phyloP scores from a whole-genome alignment of 2,113 vertebrate species.

The Calypte anna region DNA sequence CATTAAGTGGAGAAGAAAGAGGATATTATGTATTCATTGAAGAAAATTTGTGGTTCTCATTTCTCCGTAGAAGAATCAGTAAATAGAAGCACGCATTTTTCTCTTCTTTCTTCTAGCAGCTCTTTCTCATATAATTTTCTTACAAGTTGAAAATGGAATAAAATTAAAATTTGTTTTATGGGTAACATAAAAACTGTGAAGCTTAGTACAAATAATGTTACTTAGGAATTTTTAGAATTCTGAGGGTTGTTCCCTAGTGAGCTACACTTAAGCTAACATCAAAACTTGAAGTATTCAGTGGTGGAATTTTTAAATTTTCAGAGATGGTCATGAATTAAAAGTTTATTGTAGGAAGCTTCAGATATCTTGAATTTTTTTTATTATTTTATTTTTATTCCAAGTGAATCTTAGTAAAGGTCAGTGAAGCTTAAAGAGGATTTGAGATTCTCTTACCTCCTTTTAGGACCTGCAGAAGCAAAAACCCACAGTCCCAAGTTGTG shows the following conservation, averaged over 20 bases:
- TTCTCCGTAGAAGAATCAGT: neutral
- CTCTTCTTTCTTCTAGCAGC: neutral
- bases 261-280: neutral
- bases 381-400: neutral
- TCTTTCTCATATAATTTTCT: neutral
- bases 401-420: neutral
- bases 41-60: neutral
- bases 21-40: neutral
- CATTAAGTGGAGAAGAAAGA: neutral
- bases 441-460: neutral
- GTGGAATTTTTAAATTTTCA: neutral
- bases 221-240: neutral
- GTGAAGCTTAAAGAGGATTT: neutral
- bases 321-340: neutral
- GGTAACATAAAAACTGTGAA: neutral
- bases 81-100: neutral
- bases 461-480: neutral
- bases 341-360: neutral
- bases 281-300: neutral
- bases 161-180: neutral
- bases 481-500: neutral
- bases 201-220: neutral
- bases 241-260: neutral
- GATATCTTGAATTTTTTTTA: neutral
- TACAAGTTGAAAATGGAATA: neutral